Percentiles rank a stretch among this genome's conserved stretches.
These are phyloP conservation scores for Colius striatus DNA, from an alignment of 2,113 vertebrate genomes.

Conservation along the genomic window DNA sequence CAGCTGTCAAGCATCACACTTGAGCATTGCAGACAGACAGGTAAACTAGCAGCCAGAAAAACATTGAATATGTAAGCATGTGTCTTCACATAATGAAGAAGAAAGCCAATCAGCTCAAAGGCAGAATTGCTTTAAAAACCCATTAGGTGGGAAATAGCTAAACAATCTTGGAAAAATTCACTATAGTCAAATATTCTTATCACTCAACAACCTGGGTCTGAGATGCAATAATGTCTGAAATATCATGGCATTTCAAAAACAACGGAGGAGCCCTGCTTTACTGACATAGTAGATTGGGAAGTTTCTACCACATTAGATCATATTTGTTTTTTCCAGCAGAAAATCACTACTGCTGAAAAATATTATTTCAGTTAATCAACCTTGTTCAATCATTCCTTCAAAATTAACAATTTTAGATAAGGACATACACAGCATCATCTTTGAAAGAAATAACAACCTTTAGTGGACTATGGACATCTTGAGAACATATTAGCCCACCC, in stretches of 20 bases:
- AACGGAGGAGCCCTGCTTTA: background rate
- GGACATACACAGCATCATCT: background rate
- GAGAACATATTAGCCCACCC: background rate
- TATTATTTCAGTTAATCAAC: background rate
- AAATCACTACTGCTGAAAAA: background rate
- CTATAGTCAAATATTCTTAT: background rate
- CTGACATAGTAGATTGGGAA: background rate
- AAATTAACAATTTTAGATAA: background rate
- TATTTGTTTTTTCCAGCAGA: background rate
- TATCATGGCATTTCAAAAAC: background rate
- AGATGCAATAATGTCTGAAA: background rate
- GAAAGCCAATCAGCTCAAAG: background rate
- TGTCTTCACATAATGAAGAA: background rate
- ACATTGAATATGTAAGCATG: background rate
- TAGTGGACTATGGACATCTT: background rate
- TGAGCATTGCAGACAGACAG: background rate
- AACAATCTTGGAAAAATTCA: background rate
- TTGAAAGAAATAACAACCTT: background rate
- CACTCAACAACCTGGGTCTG: rapidly evolving
- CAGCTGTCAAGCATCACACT: background rate
- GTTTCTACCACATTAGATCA: background rate
- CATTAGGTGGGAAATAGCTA: background rate
- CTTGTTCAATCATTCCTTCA: background rate
- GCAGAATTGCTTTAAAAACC: background rate
- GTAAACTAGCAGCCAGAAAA: background rate